These are phyloP conservation scores for Tetraneura akinire DNA, from an alignment of 1,140 invertebrate genomes.

Conservation along the genomic window DNA sequence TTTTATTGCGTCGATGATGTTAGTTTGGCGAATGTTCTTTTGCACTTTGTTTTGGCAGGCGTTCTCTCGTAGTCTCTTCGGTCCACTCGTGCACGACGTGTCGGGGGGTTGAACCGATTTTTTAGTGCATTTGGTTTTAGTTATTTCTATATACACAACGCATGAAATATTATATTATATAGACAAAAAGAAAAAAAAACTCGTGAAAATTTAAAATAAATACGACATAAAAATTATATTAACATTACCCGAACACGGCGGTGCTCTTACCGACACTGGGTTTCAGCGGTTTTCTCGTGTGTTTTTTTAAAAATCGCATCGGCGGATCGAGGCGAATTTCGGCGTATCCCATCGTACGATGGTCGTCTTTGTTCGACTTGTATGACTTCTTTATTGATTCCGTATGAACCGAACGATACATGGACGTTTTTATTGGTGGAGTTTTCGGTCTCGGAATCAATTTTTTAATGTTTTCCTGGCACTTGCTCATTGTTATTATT, in stretches of 20 bases:
- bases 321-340: constrained; percentile 42
- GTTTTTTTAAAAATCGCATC: constrained; percentile 52
- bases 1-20: not conserved
- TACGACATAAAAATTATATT: too few species aligned
- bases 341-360: constrained; percentile 54
- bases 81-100: not conserved
- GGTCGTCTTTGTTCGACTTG: constrained; percentile 51
- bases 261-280: constrained; percentile 51
- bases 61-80: not conserved
- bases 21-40: not conserved
- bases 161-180: too few species aligned
- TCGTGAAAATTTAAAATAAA: too few species aligned
- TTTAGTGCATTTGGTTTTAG: constrained; percentile 34
- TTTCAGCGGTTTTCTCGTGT: constrained; percentile 41
- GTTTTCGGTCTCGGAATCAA: constrained; percentile 51
- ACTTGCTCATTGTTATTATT: not conserved
- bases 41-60: not conserved
- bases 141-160: not conserved
- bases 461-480: constrained; percentile 52
- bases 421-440: constrained; percentile 51
- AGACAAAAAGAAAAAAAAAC: too few species aligned
- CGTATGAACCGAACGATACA: constrained; percentile 54
- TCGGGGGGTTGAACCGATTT: not conserved
- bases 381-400: constrained; percentile 48
- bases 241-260: too few species aligned